Conservation (phyloP, 1,140 invertebrate genomes). For the Bombus huntii region DNA sequence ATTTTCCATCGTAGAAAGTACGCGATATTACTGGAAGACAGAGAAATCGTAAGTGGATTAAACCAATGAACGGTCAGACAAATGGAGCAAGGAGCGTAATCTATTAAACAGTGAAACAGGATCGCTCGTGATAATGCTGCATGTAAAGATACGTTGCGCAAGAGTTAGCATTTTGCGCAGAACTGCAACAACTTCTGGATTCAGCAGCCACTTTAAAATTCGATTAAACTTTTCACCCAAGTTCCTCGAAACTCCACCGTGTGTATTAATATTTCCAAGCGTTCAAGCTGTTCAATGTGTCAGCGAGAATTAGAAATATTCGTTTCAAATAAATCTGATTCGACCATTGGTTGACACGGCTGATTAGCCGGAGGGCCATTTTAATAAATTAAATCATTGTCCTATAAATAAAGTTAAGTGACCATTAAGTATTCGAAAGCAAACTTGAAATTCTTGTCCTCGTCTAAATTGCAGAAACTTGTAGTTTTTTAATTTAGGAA, state of each 20-base stretch:
- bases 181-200: not conserved
- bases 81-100: not conserved
- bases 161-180: not conserved
- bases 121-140: not conserved
- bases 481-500: too few species aligned
- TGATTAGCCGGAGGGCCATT: not conserved
- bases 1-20: too few species aligned
- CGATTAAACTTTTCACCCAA: conserved; percentile 18
- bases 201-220: conserved; percentile 4
- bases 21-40: too few species aligned
- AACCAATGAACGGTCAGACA: not conserved
- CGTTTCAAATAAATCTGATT: not conserved
- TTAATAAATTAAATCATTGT: not conserved
- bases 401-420: not conserved
- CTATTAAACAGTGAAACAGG: not conserved
- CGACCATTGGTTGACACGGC: not conserved
- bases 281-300: too few species aligned
- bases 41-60: not conserved
- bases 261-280: not conserved
- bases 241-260: not conserved
- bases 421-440: not conserved
- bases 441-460: too few species aligned
- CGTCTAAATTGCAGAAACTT: too few species aligned
- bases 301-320: not conserved
- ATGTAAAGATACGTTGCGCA: conserved; percentile 9